A percentile compares a stretch with the other conserved stretches of the same genome.
Conservation (phyloP, 2,113 vertebrate genomes). For the Aix galericulata region DNA sequence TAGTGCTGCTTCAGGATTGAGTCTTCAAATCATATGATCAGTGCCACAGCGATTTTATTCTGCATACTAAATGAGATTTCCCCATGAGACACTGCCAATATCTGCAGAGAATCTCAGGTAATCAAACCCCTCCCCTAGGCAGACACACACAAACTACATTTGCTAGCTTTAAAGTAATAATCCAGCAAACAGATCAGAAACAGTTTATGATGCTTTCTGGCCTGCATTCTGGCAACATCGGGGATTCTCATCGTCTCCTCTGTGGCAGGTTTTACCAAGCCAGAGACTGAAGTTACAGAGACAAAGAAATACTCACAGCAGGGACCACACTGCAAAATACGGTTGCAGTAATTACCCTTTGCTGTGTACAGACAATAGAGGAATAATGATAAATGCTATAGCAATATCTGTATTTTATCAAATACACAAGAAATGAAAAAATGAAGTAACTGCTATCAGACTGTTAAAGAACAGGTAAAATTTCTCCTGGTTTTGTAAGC, state of each 20-base stretch:
- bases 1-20: conserved; percentile 62
- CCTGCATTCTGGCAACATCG: neutral
- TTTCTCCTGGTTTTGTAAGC: neutral
- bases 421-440: neutral
- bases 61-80: conserved; percentile 66
- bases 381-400: neutral
- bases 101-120: conserved; percentile 52
- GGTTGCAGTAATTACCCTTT: neutral
- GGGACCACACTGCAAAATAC: neutral
- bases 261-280: conserved; percentile 7
- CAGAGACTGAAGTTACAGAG: conserved; percentile 14
- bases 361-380: neutral
- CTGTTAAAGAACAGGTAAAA: neutral
- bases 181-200: neutral
- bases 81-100: conserved; percentile 1
- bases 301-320: conserved; percentile 30
- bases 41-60: conserved; percentile 19
- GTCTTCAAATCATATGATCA: conserved; percentile 56
- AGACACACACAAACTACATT: neutral
- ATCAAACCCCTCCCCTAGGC: neutral
- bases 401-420: neutral
- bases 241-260: conserved; percentile 9
- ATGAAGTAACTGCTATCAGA: neutral
- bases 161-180: neutral
- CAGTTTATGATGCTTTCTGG: conserved; percentile 11